A percentile compares a stretch with the other conserved stretches of the same genome.
phyloP scores from a whole-genome alignment of 2,888 invertebrate species.

The Apodemia mormo region DNA sequence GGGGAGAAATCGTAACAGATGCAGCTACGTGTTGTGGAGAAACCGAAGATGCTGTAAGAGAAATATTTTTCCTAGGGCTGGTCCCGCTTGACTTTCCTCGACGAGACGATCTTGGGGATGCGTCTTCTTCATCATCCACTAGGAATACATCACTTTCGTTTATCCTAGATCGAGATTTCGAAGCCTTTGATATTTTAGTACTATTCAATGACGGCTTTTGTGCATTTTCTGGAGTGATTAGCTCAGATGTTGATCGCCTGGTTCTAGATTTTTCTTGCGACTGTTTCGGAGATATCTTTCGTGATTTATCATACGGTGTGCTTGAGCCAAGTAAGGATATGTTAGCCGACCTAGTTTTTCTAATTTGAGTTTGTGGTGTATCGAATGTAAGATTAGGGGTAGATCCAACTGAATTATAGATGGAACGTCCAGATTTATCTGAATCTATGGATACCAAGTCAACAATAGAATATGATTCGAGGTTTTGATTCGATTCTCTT shows the following conservation, averaged over 20 bases:
- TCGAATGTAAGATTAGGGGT: conserved; percentile 43
- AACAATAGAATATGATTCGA: conserved; percentile 66
- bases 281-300: conserved; percentile 15
- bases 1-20: background rate
- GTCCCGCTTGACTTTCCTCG: conserved; percentile 22
- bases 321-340: conserved; percentile 48
- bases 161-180: conserved; percentile 54
- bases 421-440: conserved; percentile 42
- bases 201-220: conserved; percentile 49
- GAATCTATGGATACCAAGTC: conserved; percentile 63
- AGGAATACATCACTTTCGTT: conserved; percentile 53
- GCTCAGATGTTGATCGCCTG: conserved; percentile 45
- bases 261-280: conserved; percentile 18
- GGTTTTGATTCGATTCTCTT: conserved; percentile 38
- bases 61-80: conserved; percentile 27
- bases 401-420: conserved; percentile 55
- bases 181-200: conserved; percentile 48
- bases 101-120: conserved; percentile 37
- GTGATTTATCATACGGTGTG: conserved; percentile 51
- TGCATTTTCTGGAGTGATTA: conserved; percentile 50
- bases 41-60: conserved; percentile 10
- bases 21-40: conserved; percentile 33
- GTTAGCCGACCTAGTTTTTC: conserved; percentile 48
- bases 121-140: conserved; percentile 45
- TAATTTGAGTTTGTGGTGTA: background rate